These are phyloP conservation scores for Aricia agestis DNA, from an alignment of 1,140 invertebrate species.

Conservation along the genomic window DNA sequence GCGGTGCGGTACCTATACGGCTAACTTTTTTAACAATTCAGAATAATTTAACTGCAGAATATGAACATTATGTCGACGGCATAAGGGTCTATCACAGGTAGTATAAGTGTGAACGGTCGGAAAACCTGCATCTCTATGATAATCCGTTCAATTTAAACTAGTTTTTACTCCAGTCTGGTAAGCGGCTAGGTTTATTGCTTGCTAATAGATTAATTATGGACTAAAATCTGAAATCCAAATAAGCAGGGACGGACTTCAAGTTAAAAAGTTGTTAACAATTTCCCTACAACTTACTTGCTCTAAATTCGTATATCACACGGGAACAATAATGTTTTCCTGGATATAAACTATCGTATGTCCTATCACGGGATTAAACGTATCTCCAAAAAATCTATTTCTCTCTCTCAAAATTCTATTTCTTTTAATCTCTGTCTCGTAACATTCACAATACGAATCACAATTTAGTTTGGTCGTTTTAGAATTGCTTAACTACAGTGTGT, in stretches of 20 bases:
- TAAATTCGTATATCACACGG: too few relatives aligned
- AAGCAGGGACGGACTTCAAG: neutral
- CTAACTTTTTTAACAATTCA: neutral
- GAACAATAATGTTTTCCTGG: too few relatives aligned
- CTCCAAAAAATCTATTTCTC: too few relatives aligned
- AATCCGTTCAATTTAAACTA: conserved; percentile 8
- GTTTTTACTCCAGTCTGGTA: neutral
- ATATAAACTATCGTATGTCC: too few relatives aligned
- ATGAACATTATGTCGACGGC: neutral
- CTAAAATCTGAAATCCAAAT: neutral
- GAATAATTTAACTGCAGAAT: neutral
- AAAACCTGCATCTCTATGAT: neutral
- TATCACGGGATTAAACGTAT: too few relatives aligned
- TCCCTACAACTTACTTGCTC: too few relatives aligned
- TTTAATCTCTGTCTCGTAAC: too few relatives aligned
- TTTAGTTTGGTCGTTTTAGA: too few relatives aligned
- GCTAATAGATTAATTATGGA: neutral
- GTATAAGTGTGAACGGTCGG: neutral
- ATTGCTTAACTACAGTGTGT: too few relatives aligned
- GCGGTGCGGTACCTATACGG: conserved; percentile 3
- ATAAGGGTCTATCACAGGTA: neutral
- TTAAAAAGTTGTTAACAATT: neutral
- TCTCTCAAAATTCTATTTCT: too few relatives aligned
- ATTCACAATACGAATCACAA: too few relatives aligned
- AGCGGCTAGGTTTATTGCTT: neutral